These are phyloP conservation scores for Morus bassanus DNA, from an alignment of 2,797 vertebrate genomes.

Conservation along the genomic window DNA sequence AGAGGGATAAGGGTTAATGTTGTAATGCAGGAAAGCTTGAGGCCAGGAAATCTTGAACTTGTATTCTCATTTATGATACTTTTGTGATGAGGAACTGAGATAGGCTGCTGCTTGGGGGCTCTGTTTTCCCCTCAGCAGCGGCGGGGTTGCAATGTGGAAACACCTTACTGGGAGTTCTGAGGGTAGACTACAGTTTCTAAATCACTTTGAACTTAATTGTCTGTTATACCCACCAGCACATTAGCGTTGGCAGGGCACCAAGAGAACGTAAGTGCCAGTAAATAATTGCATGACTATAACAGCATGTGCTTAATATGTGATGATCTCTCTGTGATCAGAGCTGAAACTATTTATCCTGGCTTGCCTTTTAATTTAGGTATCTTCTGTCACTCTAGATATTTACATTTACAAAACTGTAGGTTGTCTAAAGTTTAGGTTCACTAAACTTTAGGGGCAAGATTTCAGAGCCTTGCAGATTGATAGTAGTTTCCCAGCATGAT, in stretches of 20 bases:
- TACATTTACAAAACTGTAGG: not conserved
- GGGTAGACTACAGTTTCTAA: not conserved
- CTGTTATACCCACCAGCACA: not conserved
- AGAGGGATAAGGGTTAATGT: not conserved
- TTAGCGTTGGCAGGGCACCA: not conserved
- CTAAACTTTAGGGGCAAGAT: not conserved
- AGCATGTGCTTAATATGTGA: not conserved
- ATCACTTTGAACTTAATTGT: not conserved
- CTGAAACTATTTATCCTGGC: not conserved
- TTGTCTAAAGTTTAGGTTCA: not conserved
- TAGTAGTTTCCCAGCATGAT: not conserved
- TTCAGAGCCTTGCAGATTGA: not conserved
- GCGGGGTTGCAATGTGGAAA: not conserved
- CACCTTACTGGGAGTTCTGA: not conserved
- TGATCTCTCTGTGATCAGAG: not conserved
- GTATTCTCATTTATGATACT: not conserved
- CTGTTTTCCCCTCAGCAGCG: not conserved
- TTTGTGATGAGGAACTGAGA: not conserved
- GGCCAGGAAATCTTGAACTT: not conserved
- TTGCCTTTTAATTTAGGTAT: not conserved
- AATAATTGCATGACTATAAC: not conserved
- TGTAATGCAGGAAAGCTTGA: not conserved
- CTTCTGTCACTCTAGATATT: not conserved
- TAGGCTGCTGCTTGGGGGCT: not conserved
- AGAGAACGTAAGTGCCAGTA: not conserved